Conservation (phyloP, 2,113 vertebrate species). For the Perca flavescens region DNA sequence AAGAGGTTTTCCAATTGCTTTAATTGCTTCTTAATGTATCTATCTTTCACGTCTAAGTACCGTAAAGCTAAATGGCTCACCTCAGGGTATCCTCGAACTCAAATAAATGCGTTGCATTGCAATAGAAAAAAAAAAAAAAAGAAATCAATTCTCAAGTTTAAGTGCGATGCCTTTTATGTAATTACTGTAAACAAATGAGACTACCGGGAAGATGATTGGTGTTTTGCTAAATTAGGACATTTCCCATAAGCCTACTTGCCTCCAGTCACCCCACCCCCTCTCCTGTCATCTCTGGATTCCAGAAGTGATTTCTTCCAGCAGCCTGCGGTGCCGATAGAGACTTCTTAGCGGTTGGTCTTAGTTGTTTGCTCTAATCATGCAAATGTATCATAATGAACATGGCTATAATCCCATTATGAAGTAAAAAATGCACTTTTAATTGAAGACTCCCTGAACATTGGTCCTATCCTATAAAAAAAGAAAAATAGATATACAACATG, state of each 20-base stretch:
- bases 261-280: constrained; percentile 15
- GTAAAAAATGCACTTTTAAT: neutral
- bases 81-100: neutral
- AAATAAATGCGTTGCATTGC: neutral
- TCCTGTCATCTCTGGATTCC: constrained; percentile 13
- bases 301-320: neutral
- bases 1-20: neutral
- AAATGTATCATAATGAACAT: constrained; percentile 4
- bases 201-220: constrained; percentile 7
- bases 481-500: neutral
- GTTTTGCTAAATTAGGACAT: constrained; percentile 28
- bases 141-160: neutral
- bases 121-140: neutral
- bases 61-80: neutral
- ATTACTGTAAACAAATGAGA: constrained; percentile 11
- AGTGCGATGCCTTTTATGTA: neutral
- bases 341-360: neutral
- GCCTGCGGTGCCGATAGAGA: neutral
- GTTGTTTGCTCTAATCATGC: constrained; percentile 4
- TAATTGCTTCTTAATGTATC: neutral
- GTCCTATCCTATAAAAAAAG: neutral
- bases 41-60: no score
- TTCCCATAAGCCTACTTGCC: constrained; percentile 5
- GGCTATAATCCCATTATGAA: neutral
- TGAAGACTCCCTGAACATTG: neutral